Percentiles rank a stretch among this genome's conserved stretches.
Conservation (phyloP, 2,888 invertebrate genomes). For the Nephrotoma appendiculata region DNA sequence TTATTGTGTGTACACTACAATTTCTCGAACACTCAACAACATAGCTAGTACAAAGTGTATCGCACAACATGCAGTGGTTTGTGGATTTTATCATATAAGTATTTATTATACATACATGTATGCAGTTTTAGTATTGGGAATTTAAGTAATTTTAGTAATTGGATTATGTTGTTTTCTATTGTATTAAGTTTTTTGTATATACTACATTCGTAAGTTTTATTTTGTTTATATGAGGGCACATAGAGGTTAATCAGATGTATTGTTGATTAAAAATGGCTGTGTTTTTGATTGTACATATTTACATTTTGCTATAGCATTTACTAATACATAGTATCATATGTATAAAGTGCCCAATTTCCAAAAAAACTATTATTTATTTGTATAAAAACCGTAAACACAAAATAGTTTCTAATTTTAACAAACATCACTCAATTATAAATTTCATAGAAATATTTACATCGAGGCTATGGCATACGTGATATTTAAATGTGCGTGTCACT, state of each 20-base stretch:
- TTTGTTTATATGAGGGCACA: neutral
- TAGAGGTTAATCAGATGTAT: neutral
- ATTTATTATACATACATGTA: neutral
- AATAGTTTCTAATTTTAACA: neutral
- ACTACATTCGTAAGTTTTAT: neutral
- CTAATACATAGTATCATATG: neutral
- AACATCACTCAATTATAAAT: neutral
- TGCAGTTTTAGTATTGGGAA: neutral
- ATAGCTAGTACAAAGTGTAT: neutral
- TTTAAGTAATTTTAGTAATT: neutral
- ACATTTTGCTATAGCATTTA: too few species aligned
- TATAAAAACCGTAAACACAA: neutral
- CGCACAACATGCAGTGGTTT: neutral
- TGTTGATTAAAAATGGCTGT: neutral
- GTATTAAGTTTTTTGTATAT: neutral
- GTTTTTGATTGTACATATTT: too few species aligned
- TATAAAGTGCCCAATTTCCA: neutral
- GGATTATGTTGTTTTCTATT: neutral
- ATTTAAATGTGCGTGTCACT: neutral
- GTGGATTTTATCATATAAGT: neutral
- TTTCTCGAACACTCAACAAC: neutral
- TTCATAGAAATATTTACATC: neutral
- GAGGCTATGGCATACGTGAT: neutral
- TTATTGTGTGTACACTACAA: neutral
- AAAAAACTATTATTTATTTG: neutral